Evolutionary conservation across 1,140 invertebrate genomes (phyloP).

Genomic region (Cydia strobilella): DNA sequence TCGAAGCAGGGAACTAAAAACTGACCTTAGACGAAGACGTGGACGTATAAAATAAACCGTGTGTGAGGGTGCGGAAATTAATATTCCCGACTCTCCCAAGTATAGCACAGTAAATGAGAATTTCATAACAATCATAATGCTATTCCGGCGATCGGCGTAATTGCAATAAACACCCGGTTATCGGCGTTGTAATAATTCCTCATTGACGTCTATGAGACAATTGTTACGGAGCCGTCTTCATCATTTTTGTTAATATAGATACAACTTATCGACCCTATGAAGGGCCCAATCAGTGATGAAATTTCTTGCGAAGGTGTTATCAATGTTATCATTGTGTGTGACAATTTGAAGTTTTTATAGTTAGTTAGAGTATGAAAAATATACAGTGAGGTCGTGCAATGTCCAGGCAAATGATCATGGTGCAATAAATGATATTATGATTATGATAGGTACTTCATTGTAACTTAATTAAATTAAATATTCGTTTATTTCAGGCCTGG

Average conservation of each 20-base stretch:
- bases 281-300: neutral
- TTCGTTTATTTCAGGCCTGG: too few relatives aligned
- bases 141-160: neutral
- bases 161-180: conserved; percentile 22
- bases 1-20: too few relatives aligned
- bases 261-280: neutral
- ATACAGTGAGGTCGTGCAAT: too few relatives aligned
- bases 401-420: too few relatives aligned
- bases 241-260: neutral
- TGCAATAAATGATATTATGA: too few relatives aligned
- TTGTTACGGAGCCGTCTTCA: neutral
- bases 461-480: too few relatives aligned
- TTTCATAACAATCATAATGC: neutral
- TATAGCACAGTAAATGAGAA: neutral
- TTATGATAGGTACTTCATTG: too few relatives aligned
- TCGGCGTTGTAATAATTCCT: conserved; percentile 15
- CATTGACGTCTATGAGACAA: conserved; percentile 15
- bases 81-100: neutral
- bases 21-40: too few relatives aligned
- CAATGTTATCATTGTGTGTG: neutral
- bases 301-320: neutral
- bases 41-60: neutral
- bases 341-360: neutral
- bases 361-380: too few relatives aligned
- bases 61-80: neutral